Base-by-base conservation (phyloP, 1,140 invertebrate species). In the Zaprionus tsacasi region DNA sequence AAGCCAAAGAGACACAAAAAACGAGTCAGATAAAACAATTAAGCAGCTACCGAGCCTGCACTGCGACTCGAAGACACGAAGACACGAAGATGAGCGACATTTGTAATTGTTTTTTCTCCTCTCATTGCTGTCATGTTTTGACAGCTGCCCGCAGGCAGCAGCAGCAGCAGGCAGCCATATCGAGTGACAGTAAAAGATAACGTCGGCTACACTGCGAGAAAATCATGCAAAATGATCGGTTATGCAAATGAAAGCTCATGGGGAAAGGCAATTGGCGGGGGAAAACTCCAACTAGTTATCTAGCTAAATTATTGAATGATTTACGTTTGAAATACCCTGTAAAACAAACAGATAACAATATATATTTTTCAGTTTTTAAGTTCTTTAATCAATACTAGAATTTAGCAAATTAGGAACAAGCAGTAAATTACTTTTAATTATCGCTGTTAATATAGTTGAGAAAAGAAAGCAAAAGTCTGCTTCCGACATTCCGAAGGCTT, bases 41-140 rank as follows among this genome's bases (percentile, higher is more conserved):
- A 66, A 38, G 57, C 54, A 30, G 36, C 21, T 52, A 54, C 21
- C 27, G 48, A 54, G 52, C 48, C 57, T 15, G 45, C 30, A 52
- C n/a, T 36, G 48, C 13, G 33, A 33, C 40, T 1, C 1, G 21
- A 21, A 21, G 21, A 35, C 40, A 15, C 15, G 38, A 71, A 40
- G 27, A 21, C 21, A 21, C 21, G 21, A 40, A 71, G 54, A 38
- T 17, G 6, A 40, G 54, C 43, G 30, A 67, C 45, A 56, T 35
- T 13, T 36, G 38, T 45, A 52, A 65, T 38, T 58, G 54, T 59
- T 66, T 52, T 52, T 30, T 15, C 17, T 38, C 10, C n/a, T 13
- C 30, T 55, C 43, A 52, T 54, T 66, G 36, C 33, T 17, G 45
- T 50, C 27, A 11, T 57, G 13, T 35, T 36, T 57, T 33, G 17